phyloP scores from a whole-genome alignment of 2,888 invertebrate genomes.

The Nomada ferruginata region DNA sequence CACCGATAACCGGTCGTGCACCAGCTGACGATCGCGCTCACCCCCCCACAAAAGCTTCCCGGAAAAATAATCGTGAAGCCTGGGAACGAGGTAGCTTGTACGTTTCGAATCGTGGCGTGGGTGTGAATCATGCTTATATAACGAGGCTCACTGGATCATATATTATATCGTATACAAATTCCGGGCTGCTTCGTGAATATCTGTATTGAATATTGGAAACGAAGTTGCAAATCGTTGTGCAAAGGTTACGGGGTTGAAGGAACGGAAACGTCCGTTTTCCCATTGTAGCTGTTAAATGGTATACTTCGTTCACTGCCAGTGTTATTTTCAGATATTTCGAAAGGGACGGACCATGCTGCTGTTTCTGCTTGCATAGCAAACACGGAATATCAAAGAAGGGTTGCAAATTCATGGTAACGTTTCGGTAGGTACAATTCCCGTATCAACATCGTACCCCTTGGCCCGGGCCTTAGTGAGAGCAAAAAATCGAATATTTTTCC shows the following conservation, averaged over 20 bases:
- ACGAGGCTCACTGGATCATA: too few species aligned
- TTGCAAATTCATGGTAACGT: not conserved
- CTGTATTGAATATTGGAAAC: too few species aligned
- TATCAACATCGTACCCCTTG: too few species aligned
- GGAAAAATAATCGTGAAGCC: slow-evolving; percentile 47
- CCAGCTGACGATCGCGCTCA: slow-evolving; percentile 56
- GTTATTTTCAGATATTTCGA: too few species aligned
- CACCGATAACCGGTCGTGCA: slow-evolving; percentile 65
- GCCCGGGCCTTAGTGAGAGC: too few species aligned
- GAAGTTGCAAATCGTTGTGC: too few species aligned
- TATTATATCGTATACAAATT: not conserved
- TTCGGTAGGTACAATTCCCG: too few species aligned
- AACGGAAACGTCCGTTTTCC: too few species aligned
- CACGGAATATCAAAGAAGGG: not conserved
- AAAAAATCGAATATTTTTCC: not conserved
- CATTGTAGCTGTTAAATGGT: too few species aligned
- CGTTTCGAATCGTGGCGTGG: not conserved
- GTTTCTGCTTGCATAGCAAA: not conserved
- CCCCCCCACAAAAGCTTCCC: not conserved
- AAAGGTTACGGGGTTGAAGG: too few species aligned
- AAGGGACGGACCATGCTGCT: too few species aligned
- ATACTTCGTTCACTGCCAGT: too few species aligned
- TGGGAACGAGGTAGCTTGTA: slow-evolving; percentile 28
- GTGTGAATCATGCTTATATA: not conserved
- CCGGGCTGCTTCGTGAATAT: not conserved